Evolutionary conservation across 35 echinoderm and acorn worm genomes (phyloP), one percentile per base, ranked within the genome.

Genomic region (Stichopus chloronotus): DNA sequence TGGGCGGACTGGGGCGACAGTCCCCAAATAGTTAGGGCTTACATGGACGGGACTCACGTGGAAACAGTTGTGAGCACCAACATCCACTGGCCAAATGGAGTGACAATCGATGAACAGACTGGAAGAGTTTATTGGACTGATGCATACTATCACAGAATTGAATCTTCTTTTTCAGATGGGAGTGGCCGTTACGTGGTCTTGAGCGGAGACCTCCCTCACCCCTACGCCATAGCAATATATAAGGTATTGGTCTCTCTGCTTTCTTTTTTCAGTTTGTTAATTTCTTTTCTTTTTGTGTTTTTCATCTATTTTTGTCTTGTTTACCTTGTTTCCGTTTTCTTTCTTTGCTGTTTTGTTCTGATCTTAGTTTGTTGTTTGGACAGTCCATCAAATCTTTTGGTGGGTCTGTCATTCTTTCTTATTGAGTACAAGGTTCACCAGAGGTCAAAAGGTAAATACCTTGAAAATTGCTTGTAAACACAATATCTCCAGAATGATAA

Each of bases 41-140:
- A 85, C 74, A 96, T 99, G 97, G 95, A 99, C 76, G 97, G 97
- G 1, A 77, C 14, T 4, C 84, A 94, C 83, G 54, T 57, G 5
- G 52, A 17, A 6, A 30, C 9, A 8, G 43, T 99, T 7, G 57
- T 96, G 11, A 79, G 5, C 19, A 91, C 74, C 4, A 91, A 91
- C 16, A 56, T 99, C 43, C 90, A 96, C 78, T 99, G 97, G 97
- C 97, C 97, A 9, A 99, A 99, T 74, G 97, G 97, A 4, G 83
- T 99, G 53, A 74, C 95, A 57, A 96, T 99, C 16, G 97, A 99
- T 60, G 92, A 96, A 57, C 92, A 95, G 81, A 93, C 82, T 0
- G 59, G 57, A 7, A 87, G 86, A 21, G 56, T 99, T 6, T 99
- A 92, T 88, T 99, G 97, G 97, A 96, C 95, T 0, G 97, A 99